Evolutionary conservation across 2,113 vertebrate genomes (phyloP), one percentile per base, ranked within the genome.

Genomic region (Clinocottus analis): DNA sequence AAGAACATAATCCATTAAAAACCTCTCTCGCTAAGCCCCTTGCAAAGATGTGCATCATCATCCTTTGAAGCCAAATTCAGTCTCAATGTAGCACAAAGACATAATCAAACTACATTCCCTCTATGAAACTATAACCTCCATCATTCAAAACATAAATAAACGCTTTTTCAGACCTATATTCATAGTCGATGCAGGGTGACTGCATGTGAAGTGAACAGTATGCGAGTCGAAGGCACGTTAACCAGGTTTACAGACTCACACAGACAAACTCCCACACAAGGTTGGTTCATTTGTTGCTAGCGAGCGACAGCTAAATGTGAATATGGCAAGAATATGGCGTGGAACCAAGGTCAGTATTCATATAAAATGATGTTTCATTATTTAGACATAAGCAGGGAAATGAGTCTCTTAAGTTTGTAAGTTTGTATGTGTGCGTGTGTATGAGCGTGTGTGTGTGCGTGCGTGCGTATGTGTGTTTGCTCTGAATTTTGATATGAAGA

Each of bases 31-130:
- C 1, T 31, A 51, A 83, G 79, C 73, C 72, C 66, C 79, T 78
- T 70, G 75, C 72, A 55, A 7, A 73, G 75, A 68, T 64, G 76
- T 64, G 51, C 72, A 87, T 84, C 69, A 75, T 65, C 45, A 61
- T 31, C 47, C 23, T 55, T 51, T 59, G 55, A 68, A 72, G 74
- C 45, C 19, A 43, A 65, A 77, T 65, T 62, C 35, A 72, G 79
- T 58, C 33, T 70, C 45, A 53, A 23, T 47, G n/a, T 62, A 25
- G 49, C 49, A 39, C 72, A 60, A 13, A 62, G 16, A 67, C 59
- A 71, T 33, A 78, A 59, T 67, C 72, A 72, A 29, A 53, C 12
- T 63, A 35, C 51, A n/a, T 31, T 63, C 10, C 35, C 21, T 56
- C 55, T 43, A 75, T 39, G 72, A 59, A 23, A 33, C 63, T 21